A percentile compares a stretch with the other conserved stretches of the same genome.
Evolutionary conservation across 2,888 invertebrate species (phyloP).

Genomic region (Melinopterus prodromus): DNA sequence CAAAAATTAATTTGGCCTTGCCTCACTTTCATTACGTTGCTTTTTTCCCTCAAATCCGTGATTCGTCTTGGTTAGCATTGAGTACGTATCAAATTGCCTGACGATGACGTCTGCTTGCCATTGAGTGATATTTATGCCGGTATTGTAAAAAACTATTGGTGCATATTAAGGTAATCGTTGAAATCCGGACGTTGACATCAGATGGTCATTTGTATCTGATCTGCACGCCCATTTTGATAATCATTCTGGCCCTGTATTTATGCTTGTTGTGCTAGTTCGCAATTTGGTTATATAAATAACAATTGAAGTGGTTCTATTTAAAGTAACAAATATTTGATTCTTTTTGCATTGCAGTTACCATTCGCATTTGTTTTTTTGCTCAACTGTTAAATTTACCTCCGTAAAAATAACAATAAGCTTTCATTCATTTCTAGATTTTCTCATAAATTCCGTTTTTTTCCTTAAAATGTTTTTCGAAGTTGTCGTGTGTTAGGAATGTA

Average conservation of each 20-base stretch:
- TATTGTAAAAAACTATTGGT: not conserved
- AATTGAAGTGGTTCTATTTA: not conserved
- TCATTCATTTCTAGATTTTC: too few relatives aligned
- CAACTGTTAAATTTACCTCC: too few relatives aligned
- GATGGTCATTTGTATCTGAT: not conserved
- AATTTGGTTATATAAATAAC: not conserved
- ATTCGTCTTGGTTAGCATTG: not conserved
- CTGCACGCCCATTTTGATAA: not conserved
- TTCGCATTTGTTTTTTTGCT: too few relatives aligned
- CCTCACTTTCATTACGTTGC: not conserved
- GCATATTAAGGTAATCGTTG: not conserved
- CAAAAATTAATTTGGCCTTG: not conserved
- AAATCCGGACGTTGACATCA: slow-evolving; percentile 4
- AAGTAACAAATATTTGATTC: too few relatives aligned
- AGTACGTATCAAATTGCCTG: not conserved
- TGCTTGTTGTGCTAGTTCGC: not conserved
- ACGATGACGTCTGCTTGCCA: not conserved
- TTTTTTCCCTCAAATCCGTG: not conserved
- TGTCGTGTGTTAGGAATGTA: too few relatives aligned
- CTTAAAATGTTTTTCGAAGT: too few relatives aligned
- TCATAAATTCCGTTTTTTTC: too few relatives aligned
- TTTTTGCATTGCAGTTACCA: too few relatives aligned
- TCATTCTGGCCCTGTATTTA: not conserved
- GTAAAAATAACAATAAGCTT: too few relatives aligned
- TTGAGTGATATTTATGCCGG: not conserved